Evolutionary conservation across 1,140 invertebrate species (phyloP).

Genomic region (Cyrtorhinus lividipennis): DNA sequence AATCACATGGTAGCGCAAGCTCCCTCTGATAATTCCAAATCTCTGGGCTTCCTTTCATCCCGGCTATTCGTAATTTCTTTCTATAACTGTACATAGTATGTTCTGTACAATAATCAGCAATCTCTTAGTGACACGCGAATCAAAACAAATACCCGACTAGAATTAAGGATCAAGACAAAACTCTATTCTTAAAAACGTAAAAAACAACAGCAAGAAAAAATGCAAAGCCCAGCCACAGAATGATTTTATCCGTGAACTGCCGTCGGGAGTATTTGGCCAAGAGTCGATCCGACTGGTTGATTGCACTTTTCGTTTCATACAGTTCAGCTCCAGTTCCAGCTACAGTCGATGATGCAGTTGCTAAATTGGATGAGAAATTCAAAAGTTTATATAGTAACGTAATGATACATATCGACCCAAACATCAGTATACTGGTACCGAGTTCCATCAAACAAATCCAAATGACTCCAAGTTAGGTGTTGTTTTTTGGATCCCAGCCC

Average conservation of each 20-base stretch:
- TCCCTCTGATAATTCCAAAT: no score
- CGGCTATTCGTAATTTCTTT: no score
- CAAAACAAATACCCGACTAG: no score
- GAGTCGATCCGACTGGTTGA: slow-evolving; percentile 75
- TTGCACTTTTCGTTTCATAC: slow-evolving; percentile 66
- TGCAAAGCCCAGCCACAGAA: slow-evolving; percentile 75
- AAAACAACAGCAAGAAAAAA: slow-evolving; percentile 86
- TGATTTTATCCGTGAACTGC: slow-evolving; percentile 87
- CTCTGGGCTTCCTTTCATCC: no score
- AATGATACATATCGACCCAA: slow-evolving; percentile 7
- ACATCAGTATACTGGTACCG: no score
- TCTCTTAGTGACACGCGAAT: no score
- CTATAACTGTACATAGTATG: no score
- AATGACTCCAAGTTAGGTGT: no score
- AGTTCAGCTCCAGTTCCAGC: slow-evolving; percentile 66
- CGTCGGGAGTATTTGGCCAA: slow-evolving; percentile 85
- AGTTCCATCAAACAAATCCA: no score
- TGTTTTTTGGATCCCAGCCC: no score
- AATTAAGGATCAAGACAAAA: slow-evolving; percentile 45
- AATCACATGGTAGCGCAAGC: no score
- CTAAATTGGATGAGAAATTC: slow-evolving; percentile 32
- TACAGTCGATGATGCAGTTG: slow-evolving; percentile 34
- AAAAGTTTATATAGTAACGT: slow-evolving; percentile 9
- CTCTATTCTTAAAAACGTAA: slow-evolving; percentile 78
- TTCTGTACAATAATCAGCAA: no score